These are phyloP conservation scores for Lasiurus cinereus DNA, from an alignment of 2,113 vertebrate genomes.

Conservation along the genomic window DNA sequence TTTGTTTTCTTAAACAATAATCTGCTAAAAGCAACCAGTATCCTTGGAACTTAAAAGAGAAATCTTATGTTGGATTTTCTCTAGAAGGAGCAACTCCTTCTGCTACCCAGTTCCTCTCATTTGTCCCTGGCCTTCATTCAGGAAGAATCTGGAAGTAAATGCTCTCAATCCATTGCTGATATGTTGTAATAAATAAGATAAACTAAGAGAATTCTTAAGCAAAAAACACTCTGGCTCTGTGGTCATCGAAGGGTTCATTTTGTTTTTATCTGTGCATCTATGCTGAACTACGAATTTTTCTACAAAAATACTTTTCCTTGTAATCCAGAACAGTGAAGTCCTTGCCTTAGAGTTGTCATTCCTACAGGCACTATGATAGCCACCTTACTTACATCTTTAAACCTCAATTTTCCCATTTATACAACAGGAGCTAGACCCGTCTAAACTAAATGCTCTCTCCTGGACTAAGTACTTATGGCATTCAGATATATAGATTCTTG, in stretches of 20 bases:
- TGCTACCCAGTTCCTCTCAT: background rate
- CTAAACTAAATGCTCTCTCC: background rate
- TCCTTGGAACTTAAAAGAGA: background rate
- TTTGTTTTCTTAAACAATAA: background rate
- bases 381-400: background rate
- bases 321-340: constrained; percentile 13
- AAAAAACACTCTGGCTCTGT: background rate
- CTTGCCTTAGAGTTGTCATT: background rate
- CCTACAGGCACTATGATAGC: background rate
- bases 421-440: background rate
- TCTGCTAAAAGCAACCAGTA: background rate
- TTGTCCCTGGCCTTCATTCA: background rate
- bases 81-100: background rate
- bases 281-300: background rate
- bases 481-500: background rate
- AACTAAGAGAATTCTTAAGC: background rate
- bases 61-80: background rate
- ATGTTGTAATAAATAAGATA: background rate
- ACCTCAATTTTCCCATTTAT: background rate
- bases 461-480: background rate
- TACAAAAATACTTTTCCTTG: background rate
- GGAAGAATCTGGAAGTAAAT: background rate
- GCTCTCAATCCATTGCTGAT: background rate
- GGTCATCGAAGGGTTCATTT: background rate
- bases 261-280: background rate